Evolutionary conservation across 2,797 vertebrate genomes (phyloP).

Genomic region (Melanotaenia trifasciata): DNA sequence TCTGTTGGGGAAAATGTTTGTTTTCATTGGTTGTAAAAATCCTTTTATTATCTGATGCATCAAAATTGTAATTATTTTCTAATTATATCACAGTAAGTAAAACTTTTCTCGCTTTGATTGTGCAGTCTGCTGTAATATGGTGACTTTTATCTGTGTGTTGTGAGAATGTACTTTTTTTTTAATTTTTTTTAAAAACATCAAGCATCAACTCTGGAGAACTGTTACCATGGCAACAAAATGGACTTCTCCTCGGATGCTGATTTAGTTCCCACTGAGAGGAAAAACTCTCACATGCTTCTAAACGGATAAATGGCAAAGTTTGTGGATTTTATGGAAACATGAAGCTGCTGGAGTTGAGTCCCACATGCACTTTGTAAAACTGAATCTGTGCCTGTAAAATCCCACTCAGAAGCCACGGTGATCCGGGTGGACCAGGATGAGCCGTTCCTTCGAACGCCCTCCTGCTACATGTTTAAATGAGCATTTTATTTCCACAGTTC

Average conservation of each 20-base stretch:
- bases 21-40: background rate
- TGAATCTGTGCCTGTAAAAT: constrained; percentile 20
- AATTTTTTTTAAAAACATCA: constrained; percentile 7
- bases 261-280: constrained; percentile 1
- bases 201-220: constrained; percentile 39
- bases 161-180: constrained; percentile 12
- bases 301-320: too few species aligned
- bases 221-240: constrained; percentile 23
- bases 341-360: too few species aligned
- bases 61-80: constrained; percentile 38
- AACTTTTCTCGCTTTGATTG: background rate
- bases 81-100: constrained; percentile 7
- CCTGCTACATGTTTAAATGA: too few species aligned
- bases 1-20: background rate
- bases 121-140: constrained; percentile 30
- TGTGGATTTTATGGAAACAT: too few species aligned
- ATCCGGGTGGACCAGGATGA: too few species aligned
- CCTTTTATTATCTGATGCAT: constrained; percentile 17
- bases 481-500: too few species aligned
- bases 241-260: constrained; percentile 4
- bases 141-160: constrained; percentile 40
- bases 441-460: too few species aligned
- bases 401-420: background rate
- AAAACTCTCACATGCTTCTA: too few species aligned
- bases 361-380: background rate